phyloP scores from a whole-genome alignment of 1,140 invertebrate species.

The Bombus ignitus region DNA sequence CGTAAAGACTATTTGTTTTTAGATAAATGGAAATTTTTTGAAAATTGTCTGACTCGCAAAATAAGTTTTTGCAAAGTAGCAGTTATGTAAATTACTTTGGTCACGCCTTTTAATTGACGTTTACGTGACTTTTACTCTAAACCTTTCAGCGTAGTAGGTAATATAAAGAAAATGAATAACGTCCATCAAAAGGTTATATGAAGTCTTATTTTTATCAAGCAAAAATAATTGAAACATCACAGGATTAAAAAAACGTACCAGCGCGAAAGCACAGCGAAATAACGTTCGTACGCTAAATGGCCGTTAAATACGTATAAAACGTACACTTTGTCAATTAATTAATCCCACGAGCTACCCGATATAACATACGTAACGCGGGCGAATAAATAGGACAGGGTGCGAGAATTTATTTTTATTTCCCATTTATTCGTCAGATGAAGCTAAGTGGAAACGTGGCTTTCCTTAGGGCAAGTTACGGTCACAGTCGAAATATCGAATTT shows the following conservation, averaged over 20 bases:
- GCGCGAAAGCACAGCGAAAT: neutral
- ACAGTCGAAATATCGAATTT: conserved; percentile 68
- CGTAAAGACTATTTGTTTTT: neutral
- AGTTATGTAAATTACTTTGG: neutral
- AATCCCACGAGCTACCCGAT: neutral
- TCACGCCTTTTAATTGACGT: too few species aligned
- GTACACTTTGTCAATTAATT: neutral
- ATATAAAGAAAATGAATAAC: too few species aligned
- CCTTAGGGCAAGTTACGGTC: conserved; percentile 55
- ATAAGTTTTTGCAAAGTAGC: too few species aligned
- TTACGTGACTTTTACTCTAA: too few species aligned
- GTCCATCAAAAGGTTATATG: too few species aligned
- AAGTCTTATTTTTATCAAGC: too few species aligned
- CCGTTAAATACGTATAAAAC: neutral
- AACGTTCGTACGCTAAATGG: neutral
- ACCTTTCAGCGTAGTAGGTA: too few species aligned
- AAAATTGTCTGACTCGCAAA: neutral
- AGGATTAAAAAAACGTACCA: neutral
- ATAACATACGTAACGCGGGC: too few species aligned
- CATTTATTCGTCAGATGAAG: neutral
- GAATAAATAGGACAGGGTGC: neutral
- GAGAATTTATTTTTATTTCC: conserved; percentile 33
- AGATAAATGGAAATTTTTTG: neutral
- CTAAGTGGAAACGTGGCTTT: conserved; percentile 48
- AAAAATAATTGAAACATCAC: too few species aligned